Evolutionary conservation across 2,888 invertebrate genomes (phyloP).

Genomic region (Agrilus biguttatus): DNA sequence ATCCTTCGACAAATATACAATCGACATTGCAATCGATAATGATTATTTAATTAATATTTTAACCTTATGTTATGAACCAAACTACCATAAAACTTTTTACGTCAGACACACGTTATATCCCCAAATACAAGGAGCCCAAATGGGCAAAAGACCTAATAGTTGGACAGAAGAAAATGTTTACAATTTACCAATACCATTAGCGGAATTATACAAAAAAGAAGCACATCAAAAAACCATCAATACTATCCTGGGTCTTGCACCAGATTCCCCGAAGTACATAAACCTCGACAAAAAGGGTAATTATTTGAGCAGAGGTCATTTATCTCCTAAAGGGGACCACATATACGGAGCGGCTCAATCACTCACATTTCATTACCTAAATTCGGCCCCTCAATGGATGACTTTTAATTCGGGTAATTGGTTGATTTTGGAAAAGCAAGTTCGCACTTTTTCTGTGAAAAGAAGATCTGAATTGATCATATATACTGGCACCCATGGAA

Average conservation of each 20-base stretch:
- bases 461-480: conserved; percentile 27
- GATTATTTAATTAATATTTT: too few species aligned
- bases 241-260: conserved; percentile 16
- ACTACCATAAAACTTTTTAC: too few species aligned
- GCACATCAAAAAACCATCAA: conserved; percentile 16
- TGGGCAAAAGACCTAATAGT: too few species aligned
- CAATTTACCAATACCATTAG: too few species aligned
- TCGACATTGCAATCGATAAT: too few species aligned
- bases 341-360: conserved; percentile 43
- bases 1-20: too few species aligned
- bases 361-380: conserved; percentile 47
- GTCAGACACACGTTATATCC: too few species aligned
- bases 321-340: conserved; percentile 46
- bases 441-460: conserved; percentile 30
- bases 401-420: conserved; percentile 44
- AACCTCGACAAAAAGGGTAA: conserved; percentile 21
- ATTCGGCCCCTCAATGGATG: conserved; percentile 55
- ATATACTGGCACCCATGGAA: conserved; percentile 46
- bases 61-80: too few species aligned
- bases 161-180: too few species aligned
- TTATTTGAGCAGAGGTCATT: conserved; percentile 43
- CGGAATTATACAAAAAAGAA: too few species aligned
- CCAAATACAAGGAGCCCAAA: too few species aligned
- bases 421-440: conserved; percentile 34
- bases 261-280: conserved; percentile 29